phyloP scores from a whole-genome alignment of 2,888 invertebrate species.

The Spodoptera littoralis region DNA sequence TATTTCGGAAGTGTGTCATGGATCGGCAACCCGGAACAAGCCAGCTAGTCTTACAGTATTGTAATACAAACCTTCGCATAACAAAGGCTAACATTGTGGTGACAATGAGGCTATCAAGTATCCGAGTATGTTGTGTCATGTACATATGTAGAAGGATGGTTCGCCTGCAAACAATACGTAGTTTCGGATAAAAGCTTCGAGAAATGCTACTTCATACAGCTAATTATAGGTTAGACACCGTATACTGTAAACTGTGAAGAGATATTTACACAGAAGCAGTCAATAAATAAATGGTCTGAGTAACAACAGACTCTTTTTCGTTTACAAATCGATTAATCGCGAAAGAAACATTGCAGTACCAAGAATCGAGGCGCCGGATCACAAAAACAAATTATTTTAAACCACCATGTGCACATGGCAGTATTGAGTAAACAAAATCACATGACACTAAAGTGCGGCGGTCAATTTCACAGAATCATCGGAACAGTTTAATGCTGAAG shows the following conservation, averaged over 20 bases:
- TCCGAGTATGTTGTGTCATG: conserved; percentile 57
- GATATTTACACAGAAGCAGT: neutral
- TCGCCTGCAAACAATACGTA: conserved; percentile 48
- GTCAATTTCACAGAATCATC: conserved; percentile 51
- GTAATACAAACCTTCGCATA: conserved; percentile 66
- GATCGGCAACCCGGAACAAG: conserved; percentile 52
- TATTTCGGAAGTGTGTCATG: conserved; percentile 52
- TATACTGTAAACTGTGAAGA: neutral
- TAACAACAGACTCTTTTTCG: too few relatives aligned
- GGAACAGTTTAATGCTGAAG: conserved; percentile 53
- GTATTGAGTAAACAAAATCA: conserved; percentile 36
- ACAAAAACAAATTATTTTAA: conserved; percentile 30
- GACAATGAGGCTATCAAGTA: conserved; percentile 66
- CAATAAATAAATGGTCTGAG: too few relatives aligned
- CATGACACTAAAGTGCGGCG: conserved; percentile 27
- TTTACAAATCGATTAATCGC: conserved; percentile 1
- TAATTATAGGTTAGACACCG: conserved; percentile 11
- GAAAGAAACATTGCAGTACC: conserved; percentile 14
- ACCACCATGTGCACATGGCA: conserved; percentile 32
- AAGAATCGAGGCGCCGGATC: conserved; percentile 31
- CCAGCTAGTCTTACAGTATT: conserved; percentile 47
- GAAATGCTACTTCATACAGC: conserved; percentile 42
- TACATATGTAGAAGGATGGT: conserved; percentile 33
- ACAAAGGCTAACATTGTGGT: conserved; percentile 70
- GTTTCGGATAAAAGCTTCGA: conserved; percentile 43